Evolutionary conservation across 2,113 vertebrate genomes (phyloP).

Genomic region (Octodon degus): DNA sequence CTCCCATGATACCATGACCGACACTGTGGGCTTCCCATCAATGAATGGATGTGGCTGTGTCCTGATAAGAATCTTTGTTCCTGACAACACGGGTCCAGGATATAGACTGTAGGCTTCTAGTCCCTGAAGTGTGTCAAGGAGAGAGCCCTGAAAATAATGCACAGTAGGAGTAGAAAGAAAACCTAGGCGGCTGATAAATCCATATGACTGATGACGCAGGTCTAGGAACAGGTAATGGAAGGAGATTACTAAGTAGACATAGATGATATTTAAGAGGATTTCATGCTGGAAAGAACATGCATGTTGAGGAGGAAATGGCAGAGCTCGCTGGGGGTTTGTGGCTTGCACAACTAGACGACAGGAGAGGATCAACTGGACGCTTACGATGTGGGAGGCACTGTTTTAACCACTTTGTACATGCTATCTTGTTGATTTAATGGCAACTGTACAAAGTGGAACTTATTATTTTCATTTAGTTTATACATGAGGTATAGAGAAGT

Average conservation of each 20-base stretch:
- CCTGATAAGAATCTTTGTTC: background rate
- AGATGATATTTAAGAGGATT: slow-evolving; percentile 4
- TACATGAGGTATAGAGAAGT: background rate
- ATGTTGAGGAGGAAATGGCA: background rate
- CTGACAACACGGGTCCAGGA: background rate
- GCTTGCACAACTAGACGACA: background rate
- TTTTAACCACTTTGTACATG: background rate
- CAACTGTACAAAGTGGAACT: background rate
- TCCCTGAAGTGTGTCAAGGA: background rate
- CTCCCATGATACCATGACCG: background rate
- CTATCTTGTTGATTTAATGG: background rate
- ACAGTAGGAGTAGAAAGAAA: background rate
- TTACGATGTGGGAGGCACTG: background rate
- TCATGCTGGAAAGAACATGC: background rate
- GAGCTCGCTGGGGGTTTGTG: background rate
- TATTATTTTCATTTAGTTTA: background rate
- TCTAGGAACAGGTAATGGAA: background rate
- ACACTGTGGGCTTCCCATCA: background rate
- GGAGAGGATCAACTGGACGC: background rate
- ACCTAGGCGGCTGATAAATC: background rate
- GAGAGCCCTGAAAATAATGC: background rate
- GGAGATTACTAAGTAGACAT: background rate
- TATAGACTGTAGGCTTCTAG: background rate
- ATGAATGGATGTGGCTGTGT: background rate
- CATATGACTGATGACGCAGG: background rate